Base-by-base conservation (phyloP, 2,113 vertebrate genomes). In the Meriones unguiculatus region DNA sequence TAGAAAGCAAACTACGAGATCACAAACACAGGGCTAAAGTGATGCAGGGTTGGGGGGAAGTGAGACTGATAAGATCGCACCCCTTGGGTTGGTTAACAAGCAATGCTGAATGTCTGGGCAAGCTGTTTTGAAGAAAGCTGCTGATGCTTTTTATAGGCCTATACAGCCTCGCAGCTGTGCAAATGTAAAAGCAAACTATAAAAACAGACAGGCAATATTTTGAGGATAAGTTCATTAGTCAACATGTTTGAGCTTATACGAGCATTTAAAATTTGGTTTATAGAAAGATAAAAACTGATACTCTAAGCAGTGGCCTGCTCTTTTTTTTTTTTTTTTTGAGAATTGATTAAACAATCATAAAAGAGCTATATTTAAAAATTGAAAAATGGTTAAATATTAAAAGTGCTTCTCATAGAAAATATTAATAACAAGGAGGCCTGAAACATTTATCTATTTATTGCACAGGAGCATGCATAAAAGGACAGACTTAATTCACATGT, bases 321-420 rank as follows among this genome's bases (percentile, higher is more conserved):
- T 87, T 69, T 70, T 95, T 35, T 64, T 90, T 95, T 86, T 65
- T 69, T 94, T n/a, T 64, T 91, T 95, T 91, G 87, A 91, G 93
- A 97, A 97, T 82, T 94, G 70, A 97, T 96, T 96, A 96, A 97
- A 93, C 62, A 87, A 82, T 94, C 95, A 95, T 87, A 65, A 95
- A 94, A 80, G 30, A 76, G 59, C n/a, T 82, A 46, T 94, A 70
- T 38, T 97, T 96, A 97, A 98, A 97, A 96, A 93, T 90, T 98
- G n/a, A 93, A 96, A 92, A 95, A 92, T 85, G 41, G 69, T 98
- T 92, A 95, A 97, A 97, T 95, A 97, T 96, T 97, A 96, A 97
- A 94, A 96, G 89, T 80, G 69, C 87, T 91, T 97, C 96, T 95
- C 93, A 96, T 87, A 94, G 70, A 97, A 95, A 97, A 95, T 89